These are phyloP conservation scores for Nannoperca australis DNA, from an alignment of 2,797 vertebrate species.

Conservation along the genomic window DNA sequence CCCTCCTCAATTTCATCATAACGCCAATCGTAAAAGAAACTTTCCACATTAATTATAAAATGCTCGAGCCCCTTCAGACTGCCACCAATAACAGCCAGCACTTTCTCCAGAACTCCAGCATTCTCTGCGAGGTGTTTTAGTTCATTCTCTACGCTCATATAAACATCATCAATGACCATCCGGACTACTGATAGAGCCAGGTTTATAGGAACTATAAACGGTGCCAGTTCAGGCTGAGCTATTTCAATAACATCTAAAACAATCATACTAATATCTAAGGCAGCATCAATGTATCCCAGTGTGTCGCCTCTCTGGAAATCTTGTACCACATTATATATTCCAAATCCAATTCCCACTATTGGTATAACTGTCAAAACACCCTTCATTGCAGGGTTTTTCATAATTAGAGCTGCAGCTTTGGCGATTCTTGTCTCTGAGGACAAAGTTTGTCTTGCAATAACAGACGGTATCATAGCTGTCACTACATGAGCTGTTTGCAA, in stretches of 20 bases:
- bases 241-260: slow-evolving; percentile 27
- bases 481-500: slow-evolving; percentile 58
- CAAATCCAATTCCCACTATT: slow-evolving; percentile 60
- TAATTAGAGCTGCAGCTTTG: slow-evolving; percentile 6
- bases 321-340: slow-evolving; percentile 26
- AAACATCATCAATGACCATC: slow-evolving; percentile 58
- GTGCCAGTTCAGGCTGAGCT: slow-evolving; percentile 21
- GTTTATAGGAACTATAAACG: slow-evolving; percentile 25
- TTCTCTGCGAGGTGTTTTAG: slow-evolving; percentile 37
- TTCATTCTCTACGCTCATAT: slow-evolving; percentile 47
- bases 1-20: slow-evolving; percentile 61
- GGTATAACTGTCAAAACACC: background rate
- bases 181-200: slow-evolving; percentile 42
- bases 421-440: slow-evolving; percentile 20
- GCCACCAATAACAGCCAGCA: slow-evolving; percentile 5
- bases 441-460: slow-evolving; percentile 40
- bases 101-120: slow-evolving; percentile 45
- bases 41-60: background rate
- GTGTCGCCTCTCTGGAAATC: slow-evolving; percentile 36
- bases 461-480: slow-evolving; percentile 41
- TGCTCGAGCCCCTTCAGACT: fast-evolving
- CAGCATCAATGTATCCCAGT: slow-evolving; percentile 46
- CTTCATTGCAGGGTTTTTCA: slow-evolving; percentile 40
- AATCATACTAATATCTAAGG: background rate
- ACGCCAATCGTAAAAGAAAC: slow-evolving; percentile 45